Conservation (phyloP, 2,888 invertebrate species). For the Agrochola lychnidis region DNA sequence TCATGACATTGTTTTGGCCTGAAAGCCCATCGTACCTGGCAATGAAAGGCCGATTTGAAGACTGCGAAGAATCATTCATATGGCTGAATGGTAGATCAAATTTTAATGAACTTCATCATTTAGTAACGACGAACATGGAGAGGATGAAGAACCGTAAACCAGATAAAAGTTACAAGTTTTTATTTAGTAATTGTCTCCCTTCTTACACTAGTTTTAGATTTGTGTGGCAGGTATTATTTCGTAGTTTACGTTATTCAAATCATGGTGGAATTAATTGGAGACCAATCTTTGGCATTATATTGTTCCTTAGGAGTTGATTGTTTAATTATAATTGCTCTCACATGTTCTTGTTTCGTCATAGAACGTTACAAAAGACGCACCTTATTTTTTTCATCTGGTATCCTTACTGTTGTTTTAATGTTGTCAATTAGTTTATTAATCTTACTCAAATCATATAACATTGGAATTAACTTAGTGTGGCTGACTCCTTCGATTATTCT, state of each 20-base stretch:
- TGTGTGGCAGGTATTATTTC: conserved; percentile 73
- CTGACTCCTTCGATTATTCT: conserved; percentile 68
- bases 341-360: conserved; percentile 67
- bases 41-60: conserved; percentile 71
- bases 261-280: conserved; percentile 67
- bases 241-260: conserved; percentile 72
- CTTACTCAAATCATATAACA: conserved; percentile 60
- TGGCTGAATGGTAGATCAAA: conserved; percentile 71
- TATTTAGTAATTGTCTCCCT: conserved; percentile 66
- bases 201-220: conserved; percentile 70
- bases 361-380: conserved; percentile 68
- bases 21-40: conserved; percentile 77
- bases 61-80: conserved; percentile 69
- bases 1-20: conserved; percentile 71
- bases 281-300: conserved; percentile 69
- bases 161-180: conserved; percentile 48
- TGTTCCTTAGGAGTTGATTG: conserved; percentile 71
- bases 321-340: conserved; percentile 65
- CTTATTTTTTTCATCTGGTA: conserved; percentile 69
- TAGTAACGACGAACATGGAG: conserved; percentile 63
- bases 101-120: conserved; percentile 66
- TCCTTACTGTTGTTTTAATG: conserved; percentile 66
- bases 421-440: conserved; percentile 64
- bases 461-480: conserved; percentile 57
- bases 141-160: conserved; percentile 27